Percentiles rank a stretch among this genome's conserved stretches.
Evolutionary conservation across 2,113 vertebrate genomes (phyloP).

Genomic region (Ramphastos sulfuratus): DNA sequence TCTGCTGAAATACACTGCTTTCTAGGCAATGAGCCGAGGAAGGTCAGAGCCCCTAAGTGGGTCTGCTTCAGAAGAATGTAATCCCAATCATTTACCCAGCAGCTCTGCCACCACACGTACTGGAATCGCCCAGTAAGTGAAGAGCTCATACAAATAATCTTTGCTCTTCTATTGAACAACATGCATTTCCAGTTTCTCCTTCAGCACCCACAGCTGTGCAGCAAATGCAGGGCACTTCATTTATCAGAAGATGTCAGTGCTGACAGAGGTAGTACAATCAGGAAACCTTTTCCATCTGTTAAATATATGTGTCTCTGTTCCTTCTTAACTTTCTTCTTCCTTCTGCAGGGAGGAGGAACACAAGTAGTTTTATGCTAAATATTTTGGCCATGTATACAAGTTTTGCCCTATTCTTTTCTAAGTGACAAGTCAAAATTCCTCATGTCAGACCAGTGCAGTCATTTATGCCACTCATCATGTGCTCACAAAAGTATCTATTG

Average conservation of each 20-base stretch:
- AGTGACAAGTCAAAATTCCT: constrained; percentile 28
- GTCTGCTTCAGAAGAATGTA: not conserved
- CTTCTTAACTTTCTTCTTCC: not conserved
- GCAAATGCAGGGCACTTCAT: not conserved
- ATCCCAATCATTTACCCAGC: not conserved
- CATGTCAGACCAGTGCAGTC: constrained; percentile 24
- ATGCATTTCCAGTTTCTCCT: not conserved
- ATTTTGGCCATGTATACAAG: constrained; percentile 7
- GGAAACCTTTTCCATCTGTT: constrained; percentile 18
- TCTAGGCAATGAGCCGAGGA: not conserved
- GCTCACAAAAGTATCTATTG: constrained; percentile 36
- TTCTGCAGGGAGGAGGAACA: not conserved
- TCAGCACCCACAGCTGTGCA: constrained; percentile 13
- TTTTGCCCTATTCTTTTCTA: constrained; percentile 8
- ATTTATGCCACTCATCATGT: constrained; percentile 58
- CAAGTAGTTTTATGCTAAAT: constrained; percentile 1
- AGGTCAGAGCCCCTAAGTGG: not conserved
- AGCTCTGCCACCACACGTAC: not conserved
- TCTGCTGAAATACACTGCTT: not conserved
- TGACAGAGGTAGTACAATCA: constrained; percentile 18
- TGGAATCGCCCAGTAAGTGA: not conserved
- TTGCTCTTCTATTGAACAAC: constrained; percentile 13
- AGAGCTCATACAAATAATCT: constrained; percentile 7
- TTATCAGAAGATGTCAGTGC: not conserved
- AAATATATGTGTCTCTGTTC: not conserved